Conservation (phyloP, 2,888 invertebrate species). For the Balanococcus diminutus region DNA sequence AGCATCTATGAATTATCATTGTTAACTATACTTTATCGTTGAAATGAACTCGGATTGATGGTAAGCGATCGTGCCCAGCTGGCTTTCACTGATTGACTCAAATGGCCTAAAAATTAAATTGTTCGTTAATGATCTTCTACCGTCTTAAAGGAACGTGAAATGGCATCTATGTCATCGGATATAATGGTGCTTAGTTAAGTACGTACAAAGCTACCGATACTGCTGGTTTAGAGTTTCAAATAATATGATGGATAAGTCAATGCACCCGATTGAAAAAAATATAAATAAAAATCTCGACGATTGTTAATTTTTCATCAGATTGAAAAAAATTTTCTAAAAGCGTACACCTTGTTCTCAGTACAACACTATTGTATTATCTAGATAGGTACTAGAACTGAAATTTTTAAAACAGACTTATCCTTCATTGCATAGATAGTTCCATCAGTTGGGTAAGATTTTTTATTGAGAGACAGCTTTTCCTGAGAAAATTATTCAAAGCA, state of each 20-base stretch:
- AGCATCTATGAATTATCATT: conserved; percentile 19
- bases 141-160: neutral
- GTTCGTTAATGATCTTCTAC: neutral
- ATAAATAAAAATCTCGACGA: neutral
- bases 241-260: neutral
- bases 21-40: conserved; percentile 12
- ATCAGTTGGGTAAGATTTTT: neutral
- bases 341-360: neutral
- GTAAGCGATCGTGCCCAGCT: conserved; percentile 15
- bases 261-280: neutral
- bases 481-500: neutral
- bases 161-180: conserved; percentile 1
- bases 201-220: conserved; percentile 18
- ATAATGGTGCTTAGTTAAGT: conserved; percentile 23
- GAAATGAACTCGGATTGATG: conserved; percentile 10
- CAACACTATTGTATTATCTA: no score
- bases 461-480: neutral
- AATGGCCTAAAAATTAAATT: conserved; percentile 31
- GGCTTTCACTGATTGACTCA: conserved; percentile 26
- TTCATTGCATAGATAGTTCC: neutral
- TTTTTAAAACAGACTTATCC: neutral
- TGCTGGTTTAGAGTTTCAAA: neutral
- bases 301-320: neutral
- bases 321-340: neutral
- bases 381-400: no score